A percentile compares a stretch with the other conserved stretches of the same genome.
Evolutionary conservation across 2,113 vertebrate species (phyloP).

Genomic region (Channa maculata): DNA sequence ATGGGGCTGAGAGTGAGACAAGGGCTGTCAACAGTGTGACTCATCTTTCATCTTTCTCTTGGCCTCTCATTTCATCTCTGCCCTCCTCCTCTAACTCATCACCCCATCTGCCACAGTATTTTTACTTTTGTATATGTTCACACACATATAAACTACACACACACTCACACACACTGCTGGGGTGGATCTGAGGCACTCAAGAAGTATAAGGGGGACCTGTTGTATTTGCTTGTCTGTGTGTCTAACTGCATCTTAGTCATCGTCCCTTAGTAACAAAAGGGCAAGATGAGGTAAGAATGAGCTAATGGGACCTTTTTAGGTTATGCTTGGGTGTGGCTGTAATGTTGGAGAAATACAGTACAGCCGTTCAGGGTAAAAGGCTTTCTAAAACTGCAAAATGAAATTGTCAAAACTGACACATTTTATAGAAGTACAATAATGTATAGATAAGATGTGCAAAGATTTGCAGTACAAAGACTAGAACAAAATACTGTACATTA

Average conservation of each 20-base stretch:
- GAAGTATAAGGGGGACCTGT: conserved; percentile 33
- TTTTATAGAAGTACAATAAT: background rate
- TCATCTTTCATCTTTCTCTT: conserved; percentile 54
- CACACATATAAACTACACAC: background rate
- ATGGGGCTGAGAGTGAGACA: conserved; percentile 52
- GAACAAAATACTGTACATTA: no score
- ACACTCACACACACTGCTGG: conserved; percentile 11
- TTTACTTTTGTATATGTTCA: conserved; percentile 37
- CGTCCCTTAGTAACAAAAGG: conserved; percentile 53
- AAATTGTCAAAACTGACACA: background rate
- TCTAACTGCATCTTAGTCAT: conserved; percentile 65
- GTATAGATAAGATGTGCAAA: background rate
- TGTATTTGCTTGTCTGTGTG: conserved; percentile 27
- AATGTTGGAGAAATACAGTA: conserved; percentile 29
- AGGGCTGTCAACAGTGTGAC: conserved; percentile 67
- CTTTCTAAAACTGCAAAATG: conserved; percentile 18
- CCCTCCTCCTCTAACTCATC: conserved; percentile 38
- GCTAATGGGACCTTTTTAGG: conserved; percentile 65
- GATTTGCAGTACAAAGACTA: background rate
- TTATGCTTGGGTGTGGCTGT: conserved; percentile 57
- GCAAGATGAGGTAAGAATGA: conserved; percentile 73
- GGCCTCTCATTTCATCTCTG: conserved; percentile 40
- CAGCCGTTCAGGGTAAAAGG: conserved; percentile 9
- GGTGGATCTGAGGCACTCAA: conserved; percentile 22
- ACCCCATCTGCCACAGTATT: conserved; percentile 56